Evolutionary conservation across 92 coral and sea anemone genomes (phyloP), one percentile per base, ranked within the genome.

Genomic region (Porites rus): DNA sequence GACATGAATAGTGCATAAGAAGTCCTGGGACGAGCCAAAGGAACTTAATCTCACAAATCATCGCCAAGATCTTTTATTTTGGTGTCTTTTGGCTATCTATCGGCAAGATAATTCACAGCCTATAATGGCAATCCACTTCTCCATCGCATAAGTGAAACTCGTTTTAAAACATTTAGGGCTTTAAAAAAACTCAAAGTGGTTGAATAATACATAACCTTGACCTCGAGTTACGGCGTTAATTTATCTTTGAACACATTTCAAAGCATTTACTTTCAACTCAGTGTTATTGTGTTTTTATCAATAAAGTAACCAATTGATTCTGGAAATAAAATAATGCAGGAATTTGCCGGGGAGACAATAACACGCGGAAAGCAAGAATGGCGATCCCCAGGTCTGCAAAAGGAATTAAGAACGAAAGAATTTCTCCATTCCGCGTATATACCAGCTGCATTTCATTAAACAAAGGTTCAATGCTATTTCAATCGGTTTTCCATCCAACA

Each of bases 11-110:
- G 74, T 73, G 52, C 53, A 73, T 83, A 53, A 61, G 61, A 6
- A 54, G 76, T 69, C 69, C 74, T 58, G 69, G 72, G 69, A 52
- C 73, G 12, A 78, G 66, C 67, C 20, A 77, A 7, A 62, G 52
- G 20, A 43, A 38, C 54, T 1, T 25, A 28, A 71, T 31, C 75
- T 71, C 20, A 38, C 20, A 2, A 75, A 13, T 58, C 61, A 10
- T 56, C 16, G 16, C 16, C 61, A 10, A 56, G 10, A 56, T 56
- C 13, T 8, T 56, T 56, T 8, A 56, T 10, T 76, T 71, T 9
- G 6, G 56, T 43, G 80, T n/a, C 12, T 58, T 75, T 73, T 13
- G 7, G 8, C 20, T 62, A 6, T 62, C 8, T 62, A 16, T 62
- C n/a, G 66, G 7, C 20, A 14, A 16, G 5, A 62, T 62, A 62